Conservation (phyloP, 2,888 invertebrate genomes). For the Lamellibrachia satsuma region DNA sequence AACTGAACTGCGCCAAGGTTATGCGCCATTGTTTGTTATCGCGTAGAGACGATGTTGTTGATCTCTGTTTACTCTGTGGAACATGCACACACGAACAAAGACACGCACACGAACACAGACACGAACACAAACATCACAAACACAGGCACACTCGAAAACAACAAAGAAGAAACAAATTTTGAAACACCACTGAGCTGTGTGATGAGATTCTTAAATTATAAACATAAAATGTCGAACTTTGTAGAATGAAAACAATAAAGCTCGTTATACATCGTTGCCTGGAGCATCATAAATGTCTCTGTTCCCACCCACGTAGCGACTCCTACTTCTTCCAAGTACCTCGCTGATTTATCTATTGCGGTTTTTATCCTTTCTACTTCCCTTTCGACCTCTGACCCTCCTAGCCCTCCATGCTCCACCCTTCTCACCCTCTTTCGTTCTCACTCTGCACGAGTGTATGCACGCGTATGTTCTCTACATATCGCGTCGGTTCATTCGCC, state of each 20-base stretch:
- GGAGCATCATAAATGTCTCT: not conserved
- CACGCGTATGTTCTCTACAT: not conserved
- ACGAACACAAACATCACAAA: not conserved
- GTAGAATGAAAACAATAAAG: not conserved
- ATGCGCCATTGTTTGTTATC: not conserved
- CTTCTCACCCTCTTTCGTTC: not conserved
- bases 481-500: not conserved
- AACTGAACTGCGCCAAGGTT: not conserved
- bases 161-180: constrained; percentile 24
- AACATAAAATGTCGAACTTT: constrained; percentile 23
- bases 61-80: not conserved
- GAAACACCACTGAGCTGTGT: not conserved
- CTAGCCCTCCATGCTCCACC: not conserved
- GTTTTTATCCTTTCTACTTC: not conserved
- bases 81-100: not conserved
- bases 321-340: not conserved
- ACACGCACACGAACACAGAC: not conserved
- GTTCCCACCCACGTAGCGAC: not conserved
- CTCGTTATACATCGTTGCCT: not conserved
- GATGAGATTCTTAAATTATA: not conserved
- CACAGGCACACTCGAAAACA: constrained; percentile 13
- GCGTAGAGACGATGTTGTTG: not conserved
- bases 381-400: not conserved
- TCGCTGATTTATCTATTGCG: not conserved
- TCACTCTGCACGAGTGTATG: not conserved